Percentiles rank a stretch among this genome's conserved stretches.
These are phyloP conservation scores for Rhamphomyia laevipes DNA, from an alignment of 2,888 invertebrate species.

Conservation along the genomic window DNA sequence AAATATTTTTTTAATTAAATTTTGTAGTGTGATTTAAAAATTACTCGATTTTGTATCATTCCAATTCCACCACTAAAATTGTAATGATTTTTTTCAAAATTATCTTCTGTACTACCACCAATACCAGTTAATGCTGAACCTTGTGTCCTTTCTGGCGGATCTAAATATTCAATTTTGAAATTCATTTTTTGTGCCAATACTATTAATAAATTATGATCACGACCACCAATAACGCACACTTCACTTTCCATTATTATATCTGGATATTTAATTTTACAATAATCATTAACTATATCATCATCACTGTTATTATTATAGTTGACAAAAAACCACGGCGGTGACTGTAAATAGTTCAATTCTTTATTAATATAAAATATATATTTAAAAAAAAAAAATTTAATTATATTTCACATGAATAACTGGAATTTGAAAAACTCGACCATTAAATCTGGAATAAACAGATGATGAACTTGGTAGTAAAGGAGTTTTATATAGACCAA, in stretches of 20 bases:
- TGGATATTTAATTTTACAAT: neutral
- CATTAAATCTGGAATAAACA: constrained; percentile 54
- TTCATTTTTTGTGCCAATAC: constrained; percentile 54
- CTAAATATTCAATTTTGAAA: constrained; percentile 59
- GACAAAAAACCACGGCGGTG: constrained; percentile 69
- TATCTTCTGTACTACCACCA: too few species aligned
- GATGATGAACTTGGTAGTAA: constrained; percentile 48
- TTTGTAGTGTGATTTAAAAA: constrained; percentile 2
- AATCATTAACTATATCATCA: constrained; percentile 1
- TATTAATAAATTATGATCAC: constrained; percentile 56
- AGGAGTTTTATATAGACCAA: constrained; percentile 52
- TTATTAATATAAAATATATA: neutral
- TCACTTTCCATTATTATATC: constrained; percentile 15
- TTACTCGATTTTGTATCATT: constrained; percentile 54
- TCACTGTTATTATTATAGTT: constrained; percentile 43
- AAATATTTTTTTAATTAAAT: neutral
- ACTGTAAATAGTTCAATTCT: constrained; percentile 32
- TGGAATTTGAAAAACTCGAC: constrained; percentile 52
- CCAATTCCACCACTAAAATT: constrained; percentile 62
- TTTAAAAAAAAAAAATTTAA: neutral
- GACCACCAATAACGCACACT: constrained; percentile 49
- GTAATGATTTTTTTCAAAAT: constrained; percentile 44
- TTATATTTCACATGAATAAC: constrained; percentile 52
- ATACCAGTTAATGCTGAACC: constrained; percentile 30
- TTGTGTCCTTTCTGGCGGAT: constrained; percentile 61